phyloP scores from a whole-genome alignment of 2,888 invertebrate genomes.

The Aleiodes leptofemur region DNA sequence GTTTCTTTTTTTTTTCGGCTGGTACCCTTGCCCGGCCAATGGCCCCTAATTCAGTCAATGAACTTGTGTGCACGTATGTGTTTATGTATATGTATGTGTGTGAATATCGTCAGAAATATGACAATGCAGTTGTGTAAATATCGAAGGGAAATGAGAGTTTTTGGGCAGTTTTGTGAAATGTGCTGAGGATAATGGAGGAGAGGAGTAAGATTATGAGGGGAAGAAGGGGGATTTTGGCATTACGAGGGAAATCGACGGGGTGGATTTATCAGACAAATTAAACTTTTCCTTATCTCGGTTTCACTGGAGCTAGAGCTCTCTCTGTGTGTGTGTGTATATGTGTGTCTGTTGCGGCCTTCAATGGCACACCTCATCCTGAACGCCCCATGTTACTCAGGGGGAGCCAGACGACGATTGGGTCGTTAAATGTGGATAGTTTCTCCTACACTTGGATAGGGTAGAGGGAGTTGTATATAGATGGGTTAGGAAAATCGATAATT shows the following conservation, averaged over 20 bases:
- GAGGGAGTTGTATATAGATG: not conserved
- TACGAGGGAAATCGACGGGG: conserved; percentile 9
- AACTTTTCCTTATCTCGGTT: conserved; percentile 28
- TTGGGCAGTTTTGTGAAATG: not conserved
- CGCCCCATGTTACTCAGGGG: conserved; percentile 17
- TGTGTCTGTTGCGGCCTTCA: not conserved
- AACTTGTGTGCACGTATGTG: not conserved
- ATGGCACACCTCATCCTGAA: conserved; percentile 27
- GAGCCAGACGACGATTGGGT: conserved; percentile 18
- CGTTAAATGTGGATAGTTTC: conserved; percentile 30
- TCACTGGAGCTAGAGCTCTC: not conserved
- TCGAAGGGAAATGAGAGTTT: too few relatives aligned
- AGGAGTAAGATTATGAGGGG: not conserved
- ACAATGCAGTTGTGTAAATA: not conserved
- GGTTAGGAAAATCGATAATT: conserved; percentile 46
- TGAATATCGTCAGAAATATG: not conserved
- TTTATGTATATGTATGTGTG: too few relatives aligned
- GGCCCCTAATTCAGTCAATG: conserved; percentile 43
- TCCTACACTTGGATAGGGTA: conserved; percentile 23
- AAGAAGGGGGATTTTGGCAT: not conserved
- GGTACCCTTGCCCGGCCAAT: conserved; percentile 49
- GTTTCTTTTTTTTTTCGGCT: not conserved
- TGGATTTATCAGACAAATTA: conserved; percentile 31
- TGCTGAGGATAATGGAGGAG: not conserved
- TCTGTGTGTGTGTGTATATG: not conserved